These are phyloP conservation scores for Cheilosia variabilis DNA, from an alignment of 2,888 invertebrate species.

Conservation along the genomic window DNA sequence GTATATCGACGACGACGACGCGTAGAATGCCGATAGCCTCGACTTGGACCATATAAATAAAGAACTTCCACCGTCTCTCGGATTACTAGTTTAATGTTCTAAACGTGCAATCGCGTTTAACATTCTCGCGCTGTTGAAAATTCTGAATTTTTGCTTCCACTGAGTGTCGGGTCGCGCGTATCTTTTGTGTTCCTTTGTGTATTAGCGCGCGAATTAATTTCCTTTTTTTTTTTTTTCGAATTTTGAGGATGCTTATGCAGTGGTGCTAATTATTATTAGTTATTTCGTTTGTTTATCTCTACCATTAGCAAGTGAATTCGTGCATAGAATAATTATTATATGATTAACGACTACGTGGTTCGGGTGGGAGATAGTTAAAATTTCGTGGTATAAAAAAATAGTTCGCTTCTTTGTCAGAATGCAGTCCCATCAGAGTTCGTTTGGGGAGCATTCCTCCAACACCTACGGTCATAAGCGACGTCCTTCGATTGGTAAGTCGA, in stretches of 20 bases:
- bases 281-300: conserved; percentile 14
- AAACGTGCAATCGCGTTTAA: conserved; percentile 77
- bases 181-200: conserved; percentile 37
- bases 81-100: conserved; percentile 81
- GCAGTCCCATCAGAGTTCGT: conserved; percentile 77
- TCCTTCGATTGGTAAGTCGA: conserved; percentile 82
- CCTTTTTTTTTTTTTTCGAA: not conserved
- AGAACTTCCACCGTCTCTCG: conserved; percentile 80
- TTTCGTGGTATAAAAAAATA: conserved; percentile 30
- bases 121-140: conserved; percentile 15
- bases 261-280: conserved; percentile 40
- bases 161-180: not conserved
- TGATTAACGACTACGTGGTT: not conserved
- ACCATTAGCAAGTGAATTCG: conserved; percentile 43
- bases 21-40: conserved; percentile 82
- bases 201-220: conserved; percentile 9
- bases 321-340: conserved; percentile 38
- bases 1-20: conserved; percentile 54
- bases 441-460: conserved; percentile 70
- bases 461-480: conserved; percentile 80
- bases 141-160: conserved; percentile 1
- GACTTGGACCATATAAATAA: conserved; percentile 83
- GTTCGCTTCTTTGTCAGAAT: conserved; percentile 55
- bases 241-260: conserved; percentile 13
- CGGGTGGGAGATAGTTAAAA: conserved; percentile 3